Evolutionary conservation across 1,140 invertebrate genomes (phyloP).

Genomic region (Sycophila sp.): DNA sequence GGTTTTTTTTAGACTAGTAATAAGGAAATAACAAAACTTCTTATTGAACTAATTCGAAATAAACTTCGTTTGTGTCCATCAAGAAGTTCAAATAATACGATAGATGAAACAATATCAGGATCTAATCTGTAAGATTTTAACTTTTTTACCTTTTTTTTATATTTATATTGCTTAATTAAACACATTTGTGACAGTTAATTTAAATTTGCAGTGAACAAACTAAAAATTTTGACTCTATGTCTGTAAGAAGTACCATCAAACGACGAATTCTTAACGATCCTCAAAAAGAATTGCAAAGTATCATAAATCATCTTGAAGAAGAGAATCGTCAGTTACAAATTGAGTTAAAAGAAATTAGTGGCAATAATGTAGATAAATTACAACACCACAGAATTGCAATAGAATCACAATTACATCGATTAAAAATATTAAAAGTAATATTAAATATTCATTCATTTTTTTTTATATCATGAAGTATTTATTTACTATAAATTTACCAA

Average conservation of each 20-base stretch:
- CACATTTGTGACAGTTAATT: background rate
- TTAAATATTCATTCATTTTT: background rate
- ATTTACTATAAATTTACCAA: slow-evolving; percentile 4
- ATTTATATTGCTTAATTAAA: background rate
- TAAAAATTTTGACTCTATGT: slow-evolving; percentile 46
- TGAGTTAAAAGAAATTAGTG: slow-evolving; percentile 59
- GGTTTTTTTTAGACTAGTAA: slow-evolving; percentile 59
- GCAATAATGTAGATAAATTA: slow-evolving; percentile 56
- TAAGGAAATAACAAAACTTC: slow-evolving; percentile 64
- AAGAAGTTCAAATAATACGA: slow-evolving; percentile 43
- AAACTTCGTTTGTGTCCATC: slow-evolving; percentile 62
- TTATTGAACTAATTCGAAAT: slow-evolving; percentile 65
- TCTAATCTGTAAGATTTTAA: slow-evolving; percentile 42
- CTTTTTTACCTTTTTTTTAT: no score
- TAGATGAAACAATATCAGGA: slow-evolving; percentile 51
- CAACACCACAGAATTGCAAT: slow-evolving; percentile 61
- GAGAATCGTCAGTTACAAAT: slow-evolving; percentile 65
- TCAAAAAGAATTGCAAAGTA: slow-evolving; percentile 67
- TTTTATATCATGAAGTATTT: slow-evolving; percentile 7
- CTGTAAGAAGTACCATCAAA: slow-evolving; percentile 55
- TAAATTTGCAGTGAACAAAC: slow-evolving; percentile 50
- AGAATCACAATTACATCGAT: slow-evolving; percentile 64
- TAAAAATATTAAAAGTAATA: slow-evolving; percentile 65
- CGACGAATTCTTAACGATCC: slow-evolving; percentile 60
- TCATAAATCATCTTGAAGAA: slow-evolving; percentile 67